phyloP scores from a whole-genome alignment of 1,140 invertebrate species.

The Drosophila azteca region DNA sequence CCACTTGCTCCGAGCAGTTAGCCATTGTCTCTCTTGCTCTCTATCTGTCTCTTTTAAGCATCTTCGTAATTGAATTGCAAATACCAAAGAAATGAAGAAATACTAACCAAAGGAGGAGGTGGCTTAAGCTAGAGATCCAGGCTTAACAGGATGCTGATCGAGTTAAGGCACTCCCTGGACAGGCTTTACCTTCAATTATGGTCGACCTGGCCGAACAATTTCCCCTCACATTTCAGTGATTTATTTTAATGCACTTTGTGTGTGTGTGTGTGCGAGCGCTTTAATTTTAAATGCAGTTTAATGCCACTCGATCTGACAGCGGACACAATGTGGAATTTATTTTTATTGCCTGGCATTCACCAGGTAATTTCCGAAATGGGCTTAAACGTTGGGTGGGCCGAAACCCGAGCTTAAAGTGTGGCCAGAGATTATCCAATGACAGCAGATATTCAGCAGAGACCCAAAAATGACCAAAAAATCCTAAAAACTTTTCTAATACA shows the following conservation, averaged over 20 bases:
- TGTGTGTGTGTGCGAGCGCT: constrained; percentile 19
- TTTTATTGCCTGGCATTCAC: constrained; percentile 46
- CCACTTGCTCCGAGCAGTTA: constrained; percentile 12
- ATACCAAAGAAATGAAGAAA: constrained; percentile 31
- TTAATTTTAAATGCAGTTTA: constrained; percentile 69
- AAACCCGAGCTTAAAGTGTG: background rate
- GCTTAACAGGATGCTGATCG: constrained; percentile 26
- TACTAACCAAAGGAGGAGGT: background rate
- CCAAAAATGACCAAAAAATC: constrained; percentile 18
- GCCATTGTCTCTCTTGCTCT: background rate
- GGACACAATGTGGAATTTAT: constrained; percentile 49
- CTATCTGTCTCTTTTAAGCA: background rate
- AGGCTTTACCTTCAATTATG: constrained; percentile 46
- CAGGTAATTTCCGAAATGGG: constrained; percentile 25
- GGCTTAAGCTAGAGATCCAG: constrained; percentile 19
- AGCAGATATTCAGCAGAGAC: constrained; percentile 1
- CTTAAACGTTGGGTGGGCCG: background rate
- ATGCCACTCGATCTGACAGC: constrained; percentile 66
- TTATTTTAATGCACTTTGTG: constrained; percentile 68
- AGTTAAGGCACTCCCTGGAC: constrained; percentile 15
- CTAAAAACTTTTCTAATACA: constrained; percentile 23
- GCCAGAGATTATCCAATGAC: constrained; percentile 10
- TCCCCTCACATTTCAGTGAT: constrained; percentile 29
- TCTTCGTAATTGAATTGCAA: constrained; percentile 69
- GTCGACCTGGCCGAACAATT: background rate